These are phyloP conservation scores for Mastomys coucha DNA, from an alignment of 2,113 vertebrate genomes.

Conservation along the genomic window DNA sequence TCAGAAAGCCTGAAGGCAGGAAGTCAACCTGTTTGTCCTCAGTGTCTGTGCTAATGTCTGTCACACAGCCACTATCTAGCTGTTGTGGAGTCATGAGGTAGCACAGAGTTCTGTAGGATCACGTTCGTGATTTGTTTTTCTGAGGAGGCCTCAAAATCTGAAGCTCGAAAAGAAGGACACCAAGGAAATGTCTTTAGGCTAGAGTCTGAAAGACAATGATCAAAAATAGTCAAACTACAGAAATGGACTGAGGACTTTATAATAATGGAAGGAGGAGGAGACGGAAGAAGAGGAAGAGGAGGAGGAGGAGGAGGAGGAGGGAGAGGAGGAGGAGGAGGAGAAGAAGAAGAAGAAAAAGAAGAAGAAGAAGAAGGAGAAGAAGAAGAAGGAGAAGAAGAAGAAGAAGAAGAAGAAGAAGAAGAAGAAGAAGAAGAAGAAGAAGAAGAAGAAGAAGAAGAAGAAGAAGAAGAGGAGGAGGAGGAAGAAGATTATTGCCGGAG, in stretches of 20 bases:
- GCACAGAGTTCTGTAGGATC: neutral
- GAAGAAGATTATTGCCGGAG: neutral
- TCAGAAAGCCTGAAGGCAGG: neutral
- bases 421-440: too few relatives aligned
- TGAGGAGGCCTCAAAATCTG: neutral
- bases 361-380: too few relatives aligned
- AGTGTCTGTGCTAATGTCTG: rapidly evolving
- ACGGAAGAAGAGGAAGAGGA: too few relatives aligned
- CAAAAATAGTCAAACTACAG: neutral
- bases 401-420: too few relatives aligned
- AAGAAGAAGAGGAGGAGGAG: too few relatives aligned
- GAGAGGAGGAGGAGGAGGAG: too few relatives aligned
- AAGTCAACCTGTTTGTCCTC: neutral
- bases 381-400: too few relatives aligned
- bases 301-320: too few relatives aligned
- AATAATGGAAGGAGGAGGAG: neutral
- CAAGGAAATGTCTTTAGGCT: neutral
- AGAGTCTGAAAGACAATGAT: neutral
- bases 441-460: too few relatives aligned
- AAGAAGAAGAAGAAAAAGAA: too few relatives aligned
- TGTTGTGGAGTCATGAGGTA: rapidly evolving
- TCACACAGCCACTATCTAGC: rapidly evolving
- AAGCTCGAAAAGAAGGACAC: neutral
- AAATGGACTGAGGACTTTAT: neutral
- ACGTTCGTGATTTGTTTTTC: neutral